phyloP scores from a whole-genome alignment of 2,113 vertebrate genomes.

The Pollimyrus isidori region DNA sequence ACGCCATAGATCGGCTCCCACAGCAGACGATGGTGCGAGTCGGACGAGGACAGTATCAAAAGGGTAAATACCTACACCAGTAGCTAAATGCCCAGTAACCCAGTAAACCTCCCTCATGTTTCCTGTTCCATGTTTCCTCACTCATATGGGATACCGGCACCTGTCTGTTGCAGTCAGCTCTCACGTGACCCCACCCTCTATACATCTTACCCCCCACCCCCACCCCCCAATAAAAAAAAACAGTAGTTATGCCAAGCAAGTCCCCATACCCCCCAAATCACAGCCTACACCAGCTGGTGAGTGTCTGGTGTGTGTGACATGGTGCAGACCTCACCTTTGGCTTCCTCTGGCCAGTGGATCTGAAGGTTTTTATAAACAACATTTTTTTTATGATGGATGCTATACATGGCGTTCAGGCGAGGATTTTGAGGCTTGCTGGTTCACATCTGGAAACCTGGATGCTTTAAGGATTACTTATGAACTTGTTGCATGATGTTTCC shows the following conservation, averaged over 20 bases:
- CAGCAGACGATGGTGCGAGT: slow-evolving; percentile 70
- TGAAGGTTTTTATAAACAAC: background rate
- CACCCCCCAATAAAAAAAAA: slow-evolving; percentile 52
- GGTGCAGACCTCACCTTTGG: background rate
- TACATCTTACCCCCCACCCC: slow-evolving; percentile 26
- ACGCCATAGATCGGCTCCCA: slow-evolving; percentile 63
- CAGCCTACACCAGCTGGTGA: slow-evolving; percentile 47
- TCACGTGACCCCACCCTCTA: slow-evolving; percentile 26
- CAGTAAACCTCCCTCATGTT: background rate
- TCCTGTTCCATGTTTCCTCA: background rate
- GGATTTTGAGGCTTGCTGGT: background rate
- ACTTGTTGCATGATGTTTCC: background rate
- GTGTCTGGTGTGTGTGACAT: slow-evolving; percentile 42
- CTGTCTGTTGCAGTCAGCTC: slow-evolving; percentile 18
- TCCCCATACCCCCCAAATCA: slow-evolving; percentile 36
- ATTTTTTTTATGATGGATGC: background rate
- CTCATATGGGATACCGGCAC: background rate
- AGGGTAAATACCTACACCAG: slow-evolving; percentile 66
- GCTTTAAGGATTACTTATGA: background rate
- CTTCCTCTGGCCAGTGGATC: background rate
- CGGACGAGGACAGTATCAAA: slow-evolving; percentile 89
- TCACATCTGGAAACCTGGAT: background rate
- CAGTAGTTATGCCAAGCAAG: slow-evolving; percentile 50
- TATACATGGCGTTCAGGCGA: background rate
- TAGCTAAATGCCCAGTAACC: slow-evolving; percentile 17